Percentiles rank a stretch among this genome's conserved stretches.
Conservation (phyloP, 1,140 invertebrate genomes). For the Achatina immaculata region DNA sequence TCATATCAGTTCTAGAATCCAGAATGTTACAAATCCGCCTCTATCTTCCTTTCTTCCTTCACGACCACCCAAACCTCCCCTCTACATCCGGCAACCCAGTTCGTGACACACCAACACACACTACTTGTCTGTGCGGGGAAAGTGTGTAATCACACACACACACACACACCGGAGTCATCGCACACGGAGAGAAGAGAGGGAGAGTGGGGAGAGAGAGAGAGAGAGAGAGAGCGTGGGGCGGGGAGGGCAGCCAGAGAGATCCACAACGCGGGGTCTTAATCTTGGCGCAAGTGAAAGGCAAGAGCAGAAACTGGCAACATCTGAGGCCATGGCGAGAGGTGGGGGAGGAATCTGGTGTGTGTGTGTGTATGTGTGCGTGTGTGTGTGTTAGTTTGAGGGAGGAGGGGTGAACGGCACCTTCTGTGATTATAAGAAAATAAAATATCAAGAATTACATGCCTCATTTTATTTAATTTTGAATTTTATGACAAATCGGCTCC, state of each 20-base stretch:
- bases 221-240: too few species aligned
- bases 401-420: too few species aligned
- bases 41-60: too few species aligned
- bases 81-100: not conserved
- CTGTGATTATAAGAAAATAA: too few species aligned
- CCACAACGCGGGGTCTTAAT: not conserved
- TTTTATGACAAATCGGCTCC: too few species aligned
- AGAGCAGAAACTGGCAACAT: not conserved
- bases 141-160: not conserved
- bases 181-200: not conserved
- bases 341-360: too few species aligned
- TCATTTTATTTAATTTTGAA: too few species aligned
- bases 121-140: not conserved
- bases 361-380: too few species aligned
- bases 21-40: not conserved
- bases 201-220: not conserved
- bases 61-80: not conserved
- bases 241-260: not conserved
- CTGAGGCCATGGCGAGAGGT: not conserved
- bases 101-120: not conserved
- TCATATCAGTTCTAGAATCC: too few species aligned
- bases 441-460: too few species aligned
- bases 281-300: not conserved
- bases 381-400: too few species aligned
- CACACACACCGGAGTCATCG: not conserved